Conservation (phyloP, 2,113 vertebrate species). For the Actenoides hombroni region DNA sequence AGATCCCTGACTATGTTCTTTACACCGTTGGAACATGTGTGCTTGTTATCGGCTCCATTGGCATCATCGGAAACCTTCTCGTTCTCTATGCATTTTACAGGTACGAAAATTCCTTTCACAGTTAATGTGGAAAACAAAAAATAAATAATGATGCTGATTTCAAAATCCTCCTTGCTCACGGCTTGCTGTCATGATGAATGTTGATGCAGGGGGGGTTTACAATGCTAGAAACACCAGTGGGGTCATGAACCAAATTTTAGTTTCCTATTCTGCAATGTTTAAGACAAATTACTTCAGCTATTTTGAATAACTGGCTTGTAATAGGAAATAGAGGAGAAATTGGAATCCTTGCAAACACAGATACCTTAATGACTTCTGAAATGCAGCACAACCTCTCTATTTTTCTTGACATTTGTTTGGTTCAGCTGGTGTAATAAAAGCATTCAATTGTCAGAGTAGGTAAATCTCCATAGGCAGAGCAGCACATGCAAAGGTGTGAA, state of each 20-base stretch:
- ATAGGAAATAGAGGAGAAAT: not conserved
- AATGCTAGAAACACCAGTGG: not conserved
- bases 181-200: not conserved
- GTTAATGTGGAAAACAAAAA: not conserved
- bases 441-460: not conserved
- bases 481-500: not conserved
- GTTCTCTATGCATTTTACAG: slow-evolving; percentile 74
- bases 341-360: not conserved
- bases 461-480: not conserved
- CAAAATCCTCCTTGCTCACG: not conserved
- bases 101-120: not conserved
- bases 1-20: slow-evolving; percentile 53
- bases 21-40: slow-evolving; percentile 61
- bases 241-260: fast-evolving
- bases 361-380: not conserved
- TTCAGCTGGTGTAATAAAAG: not conserved
- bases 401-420: not conserved
- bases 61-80: slow-evolving; percentile 66
- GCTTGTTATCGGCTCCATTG: slow-evolving; percentile 69
- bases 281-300: not conserved
- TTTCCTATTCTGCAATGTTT: not conserved
- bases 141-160: not conserved
- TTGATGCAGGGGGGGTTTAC: not conserved
- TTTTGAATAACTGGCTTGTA: not conserved
- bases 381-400: not conserved